Percentiles rank a stretch among this genome's conserved stretches.
Conservation (phyloP, 2,888 invertebrate genomes). For the Spialia ferax region DNA sequence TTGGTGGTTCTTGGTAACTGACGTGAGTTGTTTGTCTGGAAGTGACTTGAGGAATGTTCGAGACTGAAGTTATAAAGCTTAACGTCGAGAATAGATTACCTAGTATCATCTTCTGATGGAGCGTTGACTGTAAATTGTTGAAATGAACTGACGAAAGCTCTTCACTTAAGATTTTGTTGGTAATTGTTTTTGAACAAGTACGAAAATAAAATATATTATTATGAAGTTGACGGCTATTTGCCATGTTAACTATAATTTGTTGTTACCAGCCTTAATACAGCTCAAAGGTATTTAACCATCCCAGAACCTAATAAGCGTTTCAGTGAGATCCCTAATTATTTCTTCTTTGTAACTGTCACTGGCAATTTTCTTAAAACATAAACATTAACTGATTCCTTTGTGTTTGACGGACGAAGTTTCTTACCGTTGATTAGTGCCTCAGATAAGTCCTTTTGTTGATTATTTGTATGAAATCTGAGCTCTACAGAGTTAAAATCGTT, state of each 20-base stretch:
- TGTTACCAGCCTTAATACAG: background rate
- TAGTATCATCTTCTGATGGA: background rate
- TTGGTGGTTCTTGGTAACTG: constrained; percentile 51
- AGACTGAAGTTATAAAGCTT: background rate
- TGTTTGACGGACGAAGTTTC: constrained; percentile 21
- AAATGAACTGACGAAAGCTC: background rate
- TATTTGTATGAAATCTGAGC: constrained; percentile 16
- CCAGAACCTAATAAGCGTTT: constrained; percentile 21
- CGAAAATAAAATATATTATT: too few species aligned
- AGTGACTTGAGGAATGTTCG: constrained; percentile 15
- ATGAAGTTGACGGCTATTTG: too few species aligned
- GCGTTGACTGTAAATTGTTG: background rate
- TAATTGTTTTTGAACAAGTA: background rate
- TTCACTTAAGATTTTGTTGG: background rate
- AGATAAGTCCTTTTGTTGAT: constrained; percentile 24
- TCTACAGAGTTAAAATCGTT: background rate
- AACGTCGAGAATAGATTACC: background rate
- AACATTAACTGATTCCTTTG: constrained; percentile 29
- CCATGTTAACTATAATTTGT: background rate
- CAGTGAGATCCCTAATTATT: constrained; percentile 23
- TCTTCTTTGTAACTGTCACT: constrained; percentile 26
- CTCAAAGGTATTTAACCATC: constrained; percentile 17
- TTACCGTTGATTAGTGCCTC: constrained; percentile 17
- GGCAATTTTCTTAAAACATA: constrained; percentile 24
- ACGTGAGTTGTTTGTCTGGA: constrained; percentile 9